A percentile compares a stretch with the other conserved stretches of the same genome.
Evolutionary conservation across 2,797 vertebrate species (phyloP).

Genomic region (Eutrigla gurnardus): DNA sequence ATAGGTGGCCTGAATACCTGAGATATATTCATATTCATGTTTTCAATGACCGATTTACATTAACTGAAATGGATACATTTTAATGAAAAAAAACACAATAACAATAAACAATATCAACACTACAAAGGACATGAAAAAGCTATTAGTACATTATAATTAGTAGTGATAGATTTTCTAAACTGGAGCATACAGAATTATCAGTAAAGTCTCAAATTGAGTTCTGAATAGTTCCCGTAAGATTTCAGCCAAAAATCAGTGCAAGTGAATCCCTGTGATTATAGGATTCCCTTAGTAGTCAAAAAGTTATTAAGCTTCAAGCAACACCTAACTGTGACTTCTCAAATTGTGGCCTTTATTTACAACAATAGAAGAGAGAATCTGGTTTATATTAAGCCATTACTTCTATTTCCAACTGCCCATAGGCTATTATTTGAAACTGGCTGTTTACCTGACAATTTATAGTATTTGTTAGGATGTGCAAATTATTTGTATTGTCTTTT

Average conservation of each 20-base stretch:
- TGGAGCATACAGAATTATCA: background rate
- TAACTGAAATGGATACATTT: background rate
- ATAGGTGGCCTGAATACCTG: background rate
- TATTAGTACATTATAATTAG: background rate
- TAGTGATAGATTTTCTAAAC: background rate
- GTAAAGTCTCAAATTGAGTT: background rate
- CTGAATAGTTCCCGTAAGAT: background rate
- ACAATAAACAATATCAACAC: background rate
- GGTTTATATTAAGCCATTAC: background rate
- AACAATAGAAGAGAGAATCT: background rate
- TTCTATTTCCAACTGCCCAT: background rate
- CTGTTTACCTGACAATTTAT: background rate
- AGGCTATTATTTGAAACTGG: background rate
- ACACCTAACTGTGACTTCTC: background rate
- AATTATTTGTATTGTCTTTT: background rate
- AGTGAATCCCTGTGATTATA: background rate
- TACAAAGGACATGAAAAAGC: background rate
- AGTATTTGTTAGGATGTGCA: background rate
- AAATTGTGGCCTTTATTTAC: background rate
- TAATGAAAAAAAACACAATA: background rate
- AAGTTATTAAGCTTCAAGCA: background rate
- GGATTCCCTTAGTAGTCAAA: background rate
- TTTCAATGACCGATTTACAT: background rate
- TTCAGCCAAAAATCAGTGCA: background rate
- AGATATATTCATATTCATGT: background rate